Percentiles rank a stretch among this genome's conserved stretches.
Evolutionary conservation across 2,113 vertebrate species (phyloP).

Genomic region (Prolemur simus): DNA sequence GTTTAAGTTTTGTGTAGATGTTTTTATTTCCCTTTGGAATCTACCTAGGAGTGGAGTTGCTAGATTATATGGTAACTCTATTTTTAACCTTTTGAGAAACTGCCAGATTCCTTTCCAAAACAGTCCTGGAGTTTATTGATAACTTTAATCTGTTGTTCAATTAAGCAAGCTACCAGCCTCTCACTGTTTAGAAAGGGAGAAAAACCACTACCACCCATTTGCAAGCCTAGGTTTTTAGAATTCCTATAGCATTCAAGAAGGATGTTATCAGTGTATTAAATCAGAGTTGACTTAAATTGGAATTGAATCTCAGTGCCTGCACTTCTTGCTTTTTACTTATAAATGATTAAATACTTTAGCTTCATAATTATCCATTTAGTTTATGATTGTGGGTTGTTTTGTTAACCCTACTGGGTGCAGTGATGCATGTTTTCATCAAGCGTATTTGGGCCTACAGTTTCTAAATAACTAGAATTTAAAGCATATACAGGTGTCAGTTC

Average conservation of each 20-base stretch:
- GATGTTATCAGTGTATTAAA: background rate
- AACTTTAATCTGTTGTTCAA: constrained; percentile 53
- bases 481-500: background rate
- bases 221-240: background rate
- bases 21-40: background rate
- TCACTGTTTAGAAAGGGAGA: constrained; percentile 27
- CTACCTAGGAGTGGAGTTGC: background rate
- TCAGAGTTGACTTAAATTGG: background rate
- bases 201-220: background rate
- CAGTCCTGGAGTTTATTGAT: constrained; percentile 25
- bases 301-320: background rate
- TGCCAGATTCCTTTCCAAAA: background rate
- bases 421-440: constrained; percentile 24
- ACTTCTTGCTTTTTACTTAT: constrained; percentile 7
- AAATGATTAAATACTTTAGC: background rate
- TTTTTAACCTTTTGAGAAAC: constrained; percentile 15
- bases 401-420: constrained; percentile 19
- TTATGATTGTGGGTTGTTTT: background rate
- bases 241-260: background rate
- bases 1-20: background rate
- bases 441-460: constrained; percentile 1
- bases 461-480: constrained; percentile 51
- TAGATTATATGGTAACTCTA: constrained; percentile 5
- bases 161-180: constrained; percentile 15
- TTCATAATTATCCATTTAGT: background rate